These are phyloP conservation scores for Sphenodon punctatus DNA, from an alignment of 2,797 vertebrate genomes.

Conservation along the genomic window DNA sequence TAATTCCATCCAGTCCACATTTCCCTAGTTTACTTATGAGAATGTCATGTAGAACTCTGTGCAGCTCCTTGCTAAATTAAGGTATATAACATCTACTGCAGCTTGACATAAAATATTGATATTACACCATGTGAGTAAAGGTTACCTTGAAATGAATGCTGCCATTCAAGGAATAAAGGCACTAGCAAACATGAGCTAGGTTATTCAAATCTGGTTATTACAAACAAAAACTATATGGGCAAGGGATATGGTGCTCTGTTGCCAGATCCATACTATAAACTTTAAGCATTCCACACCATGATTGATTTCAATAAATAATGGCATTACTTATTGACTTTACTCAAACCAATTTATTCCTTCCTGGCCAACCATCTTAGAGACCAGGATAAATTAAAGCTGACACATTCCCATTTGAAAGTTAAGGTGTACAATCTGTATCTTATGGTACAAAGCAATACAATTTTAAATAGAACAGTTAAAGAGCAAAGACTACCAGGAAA, in stretches of 20 bases:
- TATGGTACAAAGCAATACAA: background rate
- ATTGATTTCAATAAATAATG: background rate
- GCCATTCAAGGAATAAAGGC: background rate
- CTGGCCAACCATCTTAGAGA: background rate
- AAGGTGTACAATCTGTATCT: background rate
- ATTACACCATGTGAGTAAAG: no score
- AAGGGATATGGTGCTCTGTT: background rate
- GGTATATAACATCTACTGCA: no score
- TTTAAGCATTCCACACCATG: no score
- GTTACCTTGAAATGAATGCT: background rate
- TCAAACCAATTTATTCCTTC: background rate
- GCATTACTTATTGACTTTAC: background rate
- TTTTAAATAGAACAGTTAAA: background rate
- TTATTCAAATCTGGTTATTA: background rate
- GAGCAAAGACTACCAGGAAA: constrained; percentile 1
- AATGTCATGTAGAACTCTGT: no score
- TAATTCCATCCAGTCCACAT: no score
- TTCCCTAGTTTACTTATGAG: no score
- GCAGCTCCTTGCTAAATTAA: no score
- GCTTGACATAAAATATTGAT: no score
- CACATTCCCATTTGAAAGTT: background rate
- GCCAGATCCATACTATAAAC: no score
- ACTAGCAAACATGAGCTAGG: background rate
- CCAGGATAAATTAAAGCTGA: background rate
- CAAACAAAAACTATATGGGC: background rate